These are phyloP conservation scores for Enteromius afrohamiltoni DNA, from an alignment of 2,797 vertebrate genomes.

Conservation along the genomic window DNA sequence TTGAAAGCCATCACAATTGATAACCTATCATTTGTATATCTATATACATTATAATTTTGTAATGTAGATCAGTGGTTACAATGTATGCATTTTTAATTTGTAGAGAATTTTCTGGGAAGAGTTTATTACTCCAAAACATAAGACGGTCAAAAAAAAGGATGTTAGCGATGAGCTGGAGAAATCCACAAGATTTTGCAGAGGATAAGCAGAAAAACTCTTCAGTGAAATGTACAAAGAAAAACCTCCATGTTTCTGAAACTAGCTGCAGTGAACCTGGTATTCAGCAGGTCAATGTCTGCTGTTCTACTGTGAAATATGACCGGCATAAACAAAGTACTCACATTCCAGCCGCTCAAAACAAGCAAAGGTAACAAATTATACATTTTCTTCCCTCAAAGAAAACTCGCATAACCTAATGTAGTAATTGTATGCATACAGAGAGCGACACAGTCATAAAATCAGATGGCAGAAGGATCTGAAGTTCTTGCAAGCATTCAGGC, in stretches of 20 bases:
- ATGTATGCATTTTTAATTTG: constrained; percentile 12
- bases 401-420: not conserved
- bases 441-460: constrained; percentile 59
- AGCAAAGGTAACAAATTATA: constrained; percentile 31
- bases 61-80: too few species aligned
- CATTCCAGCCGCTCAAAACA: not conserved
- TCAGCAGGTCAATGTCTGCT: not conserved
- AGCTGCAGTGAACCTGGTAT: not conserved
- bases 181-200: constrained; percentile 13
- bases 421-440: constrained; percentile 45
- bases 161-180: constrained; percentile 31
- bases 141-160: constrained; percentile 52
- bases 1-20: not conserved
- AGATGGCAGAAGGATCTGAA: constrained; percentile 64
- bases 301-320: constrained; percentile 10
- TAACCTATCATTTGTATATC: not conserved
- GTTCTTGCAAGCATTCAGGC: constrained; percentile 68
- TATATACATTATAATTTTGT: too few species aligned
- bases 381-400: not conserved
- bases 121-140: constrained; percentile 60
- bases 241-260: not conserved
- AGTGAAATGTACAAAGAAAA: not conserved
- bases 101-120: constrained; percentile 64
- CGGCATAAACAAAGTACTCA: not conserved
- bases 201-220: constrained; percentile 18